Evolutionary conservation across 1,140 invertebrate species (phyloP).

Genomic region (Lucilia sericata): DNA sequence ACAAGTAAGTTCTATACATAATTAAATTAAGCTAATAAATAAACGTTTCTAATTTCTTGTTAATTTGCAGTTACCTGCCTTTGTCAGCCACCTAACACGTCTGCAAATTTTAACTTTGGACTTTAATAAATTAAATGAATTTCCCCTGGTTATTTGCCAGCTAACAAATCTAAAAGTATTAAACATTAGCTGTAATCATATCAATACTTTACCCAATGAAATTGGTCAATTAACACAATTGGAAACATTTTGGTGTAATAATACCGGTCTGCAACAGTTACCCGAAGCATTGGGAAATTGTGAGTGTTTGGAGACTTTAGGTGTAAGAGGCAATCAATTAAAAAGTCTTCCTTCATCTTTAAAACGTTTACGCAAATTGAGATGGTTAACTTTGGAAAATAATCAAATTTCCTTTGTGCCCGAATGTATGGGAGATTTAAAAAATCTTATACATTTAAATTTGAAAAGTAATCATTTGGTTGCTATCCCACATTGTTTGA

Average conservation of each 20-base stretch:
- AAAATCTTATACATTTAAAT: constrained; percentile 72
- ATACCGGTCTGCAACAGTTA: constrained; percentile 70
- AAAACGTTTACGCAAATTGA: constrained; percentile 69
- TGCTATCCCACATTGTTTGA: constrained; percentile 69
- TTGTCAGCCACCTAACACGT: constrained; percentile 60
- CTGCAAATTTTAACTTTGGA: constrained; percentile 71
- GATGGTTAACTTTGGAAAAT: constrained; percentile 74
- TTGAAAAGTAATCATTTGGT: constrained; percentile 70
- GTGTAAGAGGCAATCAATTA: constrained; percentile 73
- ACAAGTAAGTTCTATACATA: constrained; percentile 62
- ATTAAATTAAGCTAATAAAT: not conserved
- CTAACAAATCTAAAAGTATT: constrained; percentile 79
- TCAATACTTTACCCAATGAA: constrained; percentile 75
- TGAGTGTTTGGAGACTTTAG: constrained; percentile 79
- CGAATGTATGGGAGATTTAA: constrained; percentile 68
- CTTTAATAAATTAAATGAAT: constrained; percentile 77
- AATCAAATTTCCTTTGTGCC: constrained; percentile 71
- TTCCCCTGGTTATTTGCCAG: constrained; percentile 72
- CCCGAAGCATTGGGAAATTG: constrained; percentile 79
- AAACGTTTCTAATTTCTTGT: not conserved
- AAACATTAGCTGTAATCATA: constrained; percentile 86
- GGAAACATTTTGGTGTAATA: constrained; percentile 81
- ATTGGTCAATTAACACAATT: constrained; percentile 80
- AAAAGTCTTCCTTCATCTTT: constrained; percentile 70
- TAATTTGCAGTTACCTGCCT: constrained; percentile 56